A percentile compares a stretch with the other conserved stretches of the same genome.
Evolutionary conservation across 1,140 invertebrate genomes (phyloP).

Genomic region (Leucophenga varia): DNA sequence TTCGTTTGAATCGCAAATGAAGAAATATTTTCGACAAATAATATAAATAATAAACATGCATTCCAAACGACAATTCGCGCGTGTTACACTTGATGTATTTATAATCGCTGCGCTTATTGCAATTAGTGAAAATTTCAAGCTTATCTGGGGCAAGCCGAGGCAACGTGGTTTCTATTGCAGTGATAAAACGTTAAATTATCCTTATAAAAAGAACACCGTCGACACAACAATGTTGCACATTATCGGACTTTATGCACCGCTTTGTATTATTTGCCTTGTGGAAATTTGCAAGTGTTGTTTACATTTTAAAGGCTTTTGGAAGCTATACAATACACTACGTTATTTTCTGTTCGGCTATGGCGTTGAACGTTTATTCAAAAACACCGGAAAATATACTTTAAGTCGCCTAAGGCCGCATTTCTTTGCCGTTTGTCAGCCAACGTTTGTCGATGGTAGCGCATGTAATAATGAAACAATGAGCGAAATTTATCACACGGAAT

Average conservation of each 20-base stretch:
- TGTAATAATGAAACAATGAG: slow-evolving; percentile 59
- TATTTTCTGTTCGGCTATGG: slow-evolving; percentile 81
- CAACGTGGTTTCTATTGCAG: slow-evolving; percentile 92
- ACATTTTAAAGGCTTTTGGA: slow-evolving; percentile 60
- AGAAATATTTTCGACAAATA: no score
- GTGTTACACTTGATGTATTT: no score
- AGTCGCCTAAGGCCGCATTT: slow-evolving; percentile 91
- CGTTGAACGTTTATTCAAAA: slow-evolving; percentile 75
- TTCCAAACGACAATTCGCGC: no score
- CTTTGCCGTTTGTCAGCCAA: slow-evolving; percentile 70
- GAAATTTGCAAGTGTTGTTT: slow-evolving; percentile 3
- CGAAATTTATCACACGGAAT: slow-evolving; percentile 65
- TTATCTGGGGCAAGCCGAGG: slow-evolving; percentile 64
- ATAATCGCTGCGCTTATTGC: no score
- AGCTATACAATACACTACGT: slow-evolving; percentile 68
- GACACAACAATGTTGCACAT: slow-evolving; percentile 14
- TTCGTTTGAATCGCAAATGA: no score
- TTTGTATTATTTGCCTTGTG: slow-evolving; percentile 12
- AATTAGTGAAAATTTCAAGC: slow-evolving; percentile 14
- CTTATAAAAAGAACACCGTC: slow-evolving; percentile 76
- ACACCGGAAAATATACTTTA: slow-evolving; percentile 86
- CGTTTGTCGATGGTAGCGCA: slow-evolving; percentile 53
- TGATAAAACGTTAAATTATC: slow-evolving; percentile 87
- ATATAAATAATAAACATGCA: no score
- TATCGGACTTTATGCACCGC: slow-evolving; percentile 18